A percentile compares a stretch with the other conserved stretches of the same genome.
Conservation (phyloP, 2,888 invertebrate species). For the Hirtodrosophila trivittata region DNA sequence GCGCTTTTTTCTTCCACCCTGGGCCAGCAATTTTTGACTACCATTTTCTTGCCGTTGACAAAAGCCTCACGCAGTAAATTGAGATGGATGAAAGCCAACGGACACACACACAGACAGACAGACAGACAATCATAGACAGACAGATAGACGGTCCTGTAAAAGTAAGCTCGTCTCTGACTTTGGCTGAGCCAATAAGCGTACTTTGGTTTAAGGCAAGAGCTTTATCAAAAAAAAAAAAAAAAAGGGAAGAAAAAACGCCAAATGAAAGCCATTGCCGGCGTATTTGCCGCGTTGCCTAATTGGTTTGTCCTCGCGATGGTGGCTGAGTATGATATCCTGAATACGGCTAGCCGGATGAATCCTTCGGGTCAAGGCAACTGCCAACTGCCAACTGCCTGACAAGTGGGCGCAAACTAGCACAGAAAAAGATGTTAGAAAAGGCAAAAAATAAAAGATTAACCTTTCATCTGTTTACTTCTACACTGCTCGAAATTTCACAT, state of each 20-base stretch:
- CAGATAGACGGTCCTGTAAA: slow-evolving; percentile 22
- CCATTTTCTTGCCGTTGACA: slow-evolving; percentile 73
- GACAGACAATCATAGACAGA: slow-evolving; percentile 17
- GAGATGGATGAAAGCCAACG: slow-evolving; percentile 64
- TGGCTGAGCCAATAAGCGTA: slow-evolving; percentile 39
- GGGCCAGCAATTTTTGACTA: slow-evolving; percentile 57
- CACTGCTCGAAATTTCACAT: no score
- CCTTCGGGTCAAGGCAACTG: slow-evolving; percentile 25
- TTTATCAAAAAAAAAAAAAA: slow-evolving; percentile 1
- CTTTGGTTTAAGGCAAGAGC: slow-evolving; percentile 24
- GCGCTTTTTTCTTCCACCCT: slow-evolving; percentile 2
- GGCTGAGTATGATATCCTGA: slow-evolving; percentile 23
- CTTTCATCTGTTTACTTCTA: no score
- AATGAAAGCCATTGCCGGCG: slow-evolving; percentile 30
- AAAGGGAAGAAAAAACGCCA: slow-evolving; percentile 4
- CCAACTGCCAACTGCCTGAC: slow-evolving; percentile 3
- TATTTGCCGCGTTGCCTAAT: slow-evolving; percentile 41
- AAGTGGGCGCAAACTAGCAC: slow-evolving; percentile 4
- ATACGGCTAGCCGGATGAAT: slow-evolving; percentile 22
- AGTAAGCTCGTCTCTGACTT: slow-evolving; percentile 36
- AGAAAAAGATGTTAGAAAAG: not conserved
- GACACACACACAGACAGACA: slow-evolving; percentile 8
- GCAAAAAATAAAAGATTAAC: no score
- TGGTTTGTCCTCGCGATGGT: slow-evolving; percentile 34
- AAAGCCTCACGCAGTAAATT: slow-evolving; percentile 73